phyloP scores from a whole-genome alignment of 2,797 vertebrate genomes.

The Pseudochirops corinnae region DNA sequence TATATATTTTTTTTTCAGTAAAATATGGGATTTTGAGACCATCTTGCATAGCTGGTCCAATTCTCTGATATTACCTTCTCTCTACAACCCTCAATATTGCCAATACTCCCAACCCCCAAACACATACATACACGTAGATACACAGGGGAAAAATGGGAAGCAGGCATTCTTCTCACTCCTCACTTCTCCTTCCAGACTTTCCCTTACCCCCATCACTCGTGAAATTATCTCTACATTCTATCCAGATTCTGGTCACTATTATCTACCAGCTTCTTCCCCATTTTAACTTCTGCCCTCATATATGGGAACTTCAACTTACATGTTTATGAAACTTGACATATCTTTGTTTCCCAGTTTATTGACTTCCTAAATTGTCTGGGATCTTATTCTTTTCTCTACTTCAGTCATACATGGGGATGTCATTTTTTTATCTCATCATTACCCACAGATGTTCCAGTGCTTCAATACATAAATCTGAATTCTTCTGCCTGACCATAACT shows the following conservation, averaged over 20 bases:
- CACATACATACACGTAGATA: neutral
- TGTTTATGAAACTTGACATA: neutral
- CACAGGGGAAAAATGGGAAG: too few species aligned
- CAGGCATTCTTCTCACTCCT: neutral
- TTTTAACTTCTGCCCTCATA: neutral
- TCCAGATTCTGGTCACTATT: neutral
- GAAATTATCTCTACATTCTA: neutral
- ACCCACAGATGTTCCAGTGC: neutral
- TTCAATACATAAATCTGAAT: neutral
- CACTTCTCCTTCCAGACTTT: neutral
- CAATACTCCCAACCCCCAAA: neutral
- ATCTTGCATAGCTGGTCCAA: neutral
- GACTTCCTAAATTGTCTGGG: neutral
- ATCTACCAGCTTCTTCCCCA: neutral
- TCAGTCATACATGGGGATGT: neutral
- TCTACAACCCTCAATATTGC: neutral
- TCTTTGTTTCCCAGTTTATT: neutral
- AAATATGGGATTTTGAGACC: neutral
- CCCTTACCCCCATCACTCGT: neutral
- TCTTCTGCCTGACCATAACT: neutral
- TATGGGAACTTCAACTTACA: neutral
- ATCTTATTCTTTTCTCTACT: neutral
- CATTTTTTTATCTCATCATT: neutral
- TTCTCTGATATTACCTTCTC: neutral
- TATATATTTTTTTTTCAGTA: neutral